Conservation (phyloP, 2,888 invertebrate species). For the Aricia artaxerxes region DNA sequence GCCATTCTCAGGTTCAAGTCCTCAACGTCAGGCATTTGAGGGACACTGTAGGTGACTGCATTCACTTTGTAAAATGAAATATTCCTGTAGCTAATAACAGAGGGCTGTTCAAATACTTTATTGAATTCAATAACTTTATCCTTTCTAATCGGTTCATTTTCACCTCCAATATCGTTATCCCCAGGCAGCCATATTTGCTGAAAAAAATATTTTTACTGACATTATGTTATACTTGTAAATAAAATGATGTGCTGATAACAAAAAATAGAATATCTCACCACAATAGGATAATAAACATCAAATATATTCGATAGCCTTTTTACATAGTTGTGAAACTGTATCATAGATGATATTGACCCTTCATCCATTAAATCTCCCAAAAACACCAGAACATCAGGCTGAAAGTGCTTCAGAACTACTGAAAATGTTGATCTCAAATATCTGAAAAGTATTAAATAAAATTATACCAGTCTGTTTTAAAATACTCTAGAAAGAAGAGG, state of each 20-base stretch:
- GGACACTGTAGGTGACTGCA: conserved; percentile 83
- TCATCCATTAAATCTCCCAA: conserved; percentile 98
- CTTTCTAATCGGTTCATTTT: conserved; percentile 85
- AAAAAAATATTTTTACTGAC: conserved; percentile 43
- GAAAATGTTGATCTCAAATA: conserved; percentile 90
- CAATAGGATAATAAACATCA: conserved; percentile 54
- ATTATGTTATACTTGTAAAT: not conserved
- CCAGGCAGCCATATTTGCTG: conserved; percentile 94
- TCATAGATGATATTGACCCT: conserved; percentile 87
- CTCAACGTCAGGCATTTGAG: conserved; percentile 68
- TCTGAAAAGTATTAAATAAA: conserved; percentile 69
- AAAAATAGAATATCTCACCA: conserved; percentile 50
- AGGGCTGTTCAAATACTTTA: conserved; percentile 86
- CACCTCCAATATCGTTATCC: conserved; percentile 99
- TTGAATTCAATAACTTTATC: conserved; percentile 87
- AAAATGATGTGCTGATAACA: conserved; percentile 7
- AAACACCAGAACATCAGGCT: conserved; percentile 93
- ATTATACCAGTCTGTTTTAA: not conserved
- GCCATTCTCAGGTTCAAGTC: conserved; percentile 81
- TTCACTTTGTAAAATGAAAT: conserved; percentile 88
- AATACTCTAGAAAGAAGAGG: not conserved
- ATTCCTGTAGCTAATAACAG: conserved; percentile 81
- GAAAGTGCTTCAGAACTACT: conserved; percentile 84
- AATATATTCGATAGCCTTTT: conserved; percentile 82
- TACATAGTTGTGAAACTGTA: conserved; percentile 87